These are phyloP conservation scores for Sthenelais limicola DNA, from an alignment of 2,888 invertebrate species.

Conservation along the genomic window DNA sequence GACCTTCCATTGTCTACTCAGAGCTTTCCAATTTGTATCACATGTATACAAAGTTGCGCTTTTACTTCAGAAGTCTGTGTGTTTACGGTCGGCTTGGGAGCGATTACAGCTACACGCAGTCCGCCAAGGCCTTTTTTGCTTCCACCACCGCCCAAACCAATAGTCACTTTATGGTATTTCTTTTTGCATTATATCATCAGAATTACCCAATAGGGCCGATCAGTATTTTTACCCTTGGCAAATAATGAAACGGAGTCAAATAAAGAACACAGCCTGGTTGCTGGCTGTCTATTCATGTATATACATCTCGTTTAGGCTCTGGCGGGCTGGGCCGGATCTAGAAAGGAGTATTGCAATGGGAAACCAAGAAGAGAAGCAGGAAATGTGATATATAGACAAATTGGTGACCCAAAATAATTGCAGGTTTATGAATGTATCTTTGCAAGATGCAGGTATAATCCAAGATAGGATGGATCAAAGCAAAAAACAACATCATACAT, in stretches of 20 bases:
- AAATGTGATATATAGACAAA: no score
- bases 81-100: conserved; percentile 7
- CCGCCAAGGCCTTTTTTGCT: neutral
- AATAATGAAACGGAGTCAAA: conserved; percentile 23
- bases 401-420: no score
- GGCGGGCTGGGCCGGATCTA: no score
- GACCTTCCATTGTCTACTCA: conserved; percentile 25
- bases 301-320: no score
- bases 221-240: conserved; percentile 3
- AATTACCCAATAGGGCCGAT: conserved; percentile 31
- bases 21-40: conserved; percentile 34
- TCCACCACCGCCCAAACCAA: conserved; percentile 27
- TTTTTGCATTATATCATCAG: conserved; percentile 32
- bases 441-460: no score
- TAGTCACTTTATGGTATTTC: conserved; percentile 32
- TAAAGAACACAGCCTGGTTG: neutral
- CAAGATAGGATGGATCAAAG: no score
- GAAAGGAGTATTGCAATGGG: no score
- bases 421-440: no score
- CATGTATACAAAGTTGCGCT: conserved; percentile 37
- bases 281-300: no score
- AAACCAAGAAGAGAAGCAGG: no score
- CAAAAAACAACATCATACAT: no score
- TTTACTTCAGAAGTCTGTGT: conserved; percentile 27
- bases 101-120: conserved; percentile 16